Evolutionary conservation across 2,113 vertebrate genomes (phyloP).

Genomic region (Oophaga pumilio): DNA sequence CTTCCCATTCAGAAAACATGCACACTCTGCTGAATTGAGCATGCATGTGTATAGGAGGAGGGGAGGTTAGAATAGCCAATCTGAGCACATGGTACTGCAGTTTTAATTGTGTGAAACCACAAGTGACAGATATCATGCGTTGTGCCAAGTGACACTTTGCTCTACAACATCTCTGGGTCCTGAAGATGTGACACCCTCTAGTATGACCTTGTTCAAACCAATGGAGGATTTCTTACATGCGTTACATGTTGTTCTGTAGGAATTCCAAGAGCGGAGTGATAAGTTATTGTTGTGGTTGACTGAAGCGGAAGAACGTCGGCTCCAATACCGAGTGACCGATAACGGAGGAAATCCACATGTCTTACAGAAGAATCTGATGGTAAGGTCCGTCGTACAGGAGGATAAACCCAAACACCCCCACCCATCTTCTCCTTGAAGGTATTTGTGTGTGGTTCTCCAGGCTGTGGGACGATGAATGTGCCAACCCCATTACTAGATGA

Average conservation of each 20-base stretch:
- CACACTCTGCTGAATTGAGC: no score
- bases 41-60: no score
- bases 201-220: neutral
- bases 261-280: slow-evolving; percentile 85
- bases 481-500: slow-evolving; percentile 25
- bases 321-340: slow-evolving; percentile 63
- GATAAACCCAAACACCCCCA: neutral
- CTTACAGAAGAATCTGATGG: slow-evolving; percentile 74
- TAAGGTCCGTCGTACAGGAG: slow-evolving; percentile 59
- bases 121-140: neutral
- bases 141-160: neutral
- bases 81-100: neutral
- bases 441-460: neutral
- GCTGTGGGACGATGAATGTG: neutral
- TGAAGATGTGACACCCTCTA: neutral
- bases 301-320: slow-evolving; percentile 73
- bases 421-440: neutral
- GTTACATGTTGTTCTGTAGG: slow-evolving; percentile 70
- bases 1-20: no score
- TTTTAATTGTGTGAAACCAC: neutral
- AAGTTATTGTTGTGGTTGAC: slow-evolving; percentile 83
- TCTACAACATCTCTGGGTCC: neutral
- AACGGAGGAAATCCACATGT: slow-evolving; percentile 59
- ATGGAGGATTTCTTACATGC: neutral
- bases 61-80: no score